phyloP scores from a whole-genome alignment of 2,797 vertebrate species.

The Melanotaenia parkinsoni region DNA sequence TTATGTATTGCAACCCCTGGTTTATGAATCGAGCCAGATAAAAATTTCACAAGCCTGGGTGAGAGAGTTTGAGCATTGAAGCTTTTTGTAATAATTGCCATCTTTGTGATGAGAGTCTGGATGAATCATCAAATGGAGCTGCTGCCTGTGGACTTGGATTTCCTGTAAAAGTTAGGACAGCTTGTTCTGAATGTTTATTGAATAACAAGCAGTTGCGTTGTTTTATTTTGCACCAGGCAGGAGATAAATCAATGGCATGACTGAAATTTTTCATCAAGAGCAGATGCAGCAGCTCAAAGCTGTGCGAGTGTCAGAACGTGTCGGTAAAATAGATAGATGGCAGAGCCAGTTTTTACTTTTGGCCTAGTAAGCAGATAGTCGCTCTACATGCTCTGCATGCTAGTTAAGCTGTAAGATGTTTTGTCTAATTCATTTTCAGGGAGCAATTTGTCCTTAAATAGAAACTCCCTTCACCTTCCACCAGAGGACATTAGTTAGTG shows the following conservation, averaged over 20 bases:
- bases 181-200: constrained; percentile 51
- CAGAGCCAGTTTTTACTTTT: constrained; percentile 34
- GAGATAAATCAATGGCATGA: constrained; percentile 44
- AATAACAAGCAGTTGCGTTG: constrained; percentile 33
- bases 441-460: background rate
- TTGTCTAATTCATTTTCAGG: background rate
- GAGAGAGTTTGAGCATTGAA: constrained; percentile 1
- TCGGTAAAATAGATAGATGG: constrained; percentile 25
- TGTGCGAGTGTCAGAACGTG: constrained; percentile 20
- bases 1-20: background rate
- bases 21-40: constrained; percentile 1
- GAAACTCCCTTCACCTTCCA: background rate
- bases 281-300: constrained; percentile 46
- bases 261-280: constrained; percentile 41
- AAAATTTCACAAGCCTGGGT: background rate
- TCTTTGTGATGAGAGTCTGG: constrained; percentile 14
- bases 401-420: constrained; percentile 35
- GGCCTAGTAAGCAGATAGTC: constrained; percentile 42
- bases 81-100: constrained; percentile 20
- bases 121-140: constrained; percentile 37
- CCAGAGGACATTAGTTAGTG: background rate
- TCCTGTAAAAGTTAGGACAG: constrained; percentile 22
- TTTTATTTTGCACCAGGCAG: constrained; percentile 2
- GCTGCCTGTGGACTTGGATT: constrained; percentile 16
- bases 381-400: constrained; percentile 17